A percentile compares a stretch with the other conserved stretches of the same genome.
phyloP scores from a whole-genome alignment of 2,113 vertebrate species.

The Lota lota region DNA sequence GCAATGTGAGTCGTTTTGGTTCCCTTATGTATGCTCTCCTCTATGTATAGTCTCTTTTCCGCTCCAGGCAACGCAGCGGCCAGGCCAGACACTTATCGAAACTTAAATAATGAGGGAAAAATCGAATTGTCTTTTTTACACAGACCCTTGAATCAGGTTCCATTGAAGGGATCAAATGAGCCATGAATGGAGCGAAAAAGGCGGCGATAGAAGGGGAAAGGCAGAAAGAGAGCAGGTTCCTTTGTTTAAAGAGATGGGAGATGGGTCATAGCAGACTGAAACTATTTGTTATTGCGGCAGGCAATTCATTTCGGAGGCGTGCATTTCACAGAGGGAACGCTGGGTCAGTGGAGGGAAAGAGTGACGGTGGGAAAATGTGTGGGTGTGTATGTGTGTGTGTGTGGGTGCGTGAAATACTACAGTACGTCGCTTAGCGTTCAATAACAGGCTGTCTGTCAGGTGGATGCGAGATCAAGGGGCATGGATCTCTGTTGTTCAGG shows the following conservation, averaged over 20 bases:
- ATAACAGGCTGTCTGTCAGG: constrained; percentile 57
- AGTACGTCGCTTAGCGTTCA: constrained; percentile 48
- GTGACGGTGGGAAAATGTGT: constrained; percentile 45
- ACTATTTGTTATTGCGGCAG: constrained; percentile 66
- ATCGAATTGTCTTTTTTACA: constrained; percentile 55
- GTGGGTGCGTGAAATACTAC: constrained; percentile 23
- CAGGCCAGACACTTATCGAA: constrained; percentile 66
- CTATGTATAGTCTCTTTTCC: no score
- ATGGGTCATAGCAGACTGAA: constrained; percentile 65
- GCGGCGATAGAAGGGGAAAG: constrained; percentile 4
- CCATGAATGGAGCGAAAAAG: constrained; percentile 50
- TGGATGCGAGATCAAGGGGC: constrained; percentile 42
- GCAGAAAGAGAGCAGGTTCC: constrained; percentile 42
- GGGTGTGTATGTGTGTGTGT: not conserved
- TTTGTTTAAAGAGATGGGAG: constrained; percentile 64
- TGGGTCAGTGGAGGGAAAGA: constrained; percentile 49
- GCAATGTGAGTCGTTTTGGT: no score
- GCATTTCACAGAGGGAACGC: constrained; percentile 35
- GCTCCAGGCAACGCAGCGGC: constrained; percentile 1
- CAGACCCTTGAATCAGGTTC: constrained; percentile 34
- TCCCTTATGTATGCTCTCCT: no score
- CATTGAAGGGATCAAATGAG: constrained; percentile 68
- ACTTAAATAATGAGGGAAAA: constrained; percentile 60
- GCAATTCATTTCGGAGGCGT: constrained; percentile 61
- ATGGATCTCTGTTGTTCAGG: constrained; percentile 35